Evolutionary conservation across 2,797 vertebrate genomes (phyloP), one percentile per base, ranked within the genome.

Genomic region (Menidia menidia): DNA sequence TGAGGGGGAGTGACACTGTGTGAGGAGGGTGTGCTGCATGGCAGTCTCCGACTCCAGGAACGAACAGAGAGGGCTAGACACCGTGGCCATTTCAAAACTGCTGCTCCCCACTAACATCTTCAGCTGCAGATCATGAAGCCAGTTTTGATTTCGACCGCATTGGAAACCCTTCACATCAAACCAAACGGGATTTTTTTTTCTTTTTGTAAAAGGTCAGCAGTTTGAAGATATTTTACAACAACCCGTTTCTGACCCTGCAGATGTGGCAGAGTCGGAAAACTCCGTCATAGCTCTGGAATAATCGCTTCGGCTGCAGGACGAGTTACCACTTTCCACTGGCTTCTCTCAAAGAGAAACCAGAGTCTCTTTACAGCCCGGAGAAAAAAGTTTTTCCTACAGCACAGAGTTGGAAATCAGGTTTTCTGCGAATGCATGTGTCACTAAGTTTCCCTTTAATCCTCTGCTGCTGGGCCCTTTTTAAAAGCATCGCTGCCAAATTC

Each of bases 261-360:
- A 42, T 32, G 18, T 59, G 41, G 53, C 62, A 65, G 25, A 80
- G 64, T 73, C 65, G 73, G 62, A 75, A 87, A 79, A 73, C 30
- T 30, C 78, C 79, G 77, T 69, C 60, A 32, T 32, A 71, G 67
- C 70, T 87, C 75, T 88, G 83, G 80, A 83, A 87, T 70, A 76
- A 79, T 84, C 57, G 18, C 69, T 83, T 60, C 50, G 53, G 61
- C 62, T 66, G 76, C 60, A 53, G 55, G 45, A 82, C 77, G 65
- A 87, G 75, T 58, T 39, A 31, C 62, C 45, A 50, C 82, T 90
- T 91, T 89, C 87, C 85, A 87, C 75, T 83, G 75, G 72, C 76
- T 77, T 47, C 63, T 30, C 51, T 53, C 51, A 64, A 52, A 76
- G 32, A 55, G 32, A 86, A 87, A 77, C 60, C 74, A 80, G 58